Evolutionary conservation across 2,888 invertebrate species (phyloP).

Genomic region (Clusia tigrina): DNA sequence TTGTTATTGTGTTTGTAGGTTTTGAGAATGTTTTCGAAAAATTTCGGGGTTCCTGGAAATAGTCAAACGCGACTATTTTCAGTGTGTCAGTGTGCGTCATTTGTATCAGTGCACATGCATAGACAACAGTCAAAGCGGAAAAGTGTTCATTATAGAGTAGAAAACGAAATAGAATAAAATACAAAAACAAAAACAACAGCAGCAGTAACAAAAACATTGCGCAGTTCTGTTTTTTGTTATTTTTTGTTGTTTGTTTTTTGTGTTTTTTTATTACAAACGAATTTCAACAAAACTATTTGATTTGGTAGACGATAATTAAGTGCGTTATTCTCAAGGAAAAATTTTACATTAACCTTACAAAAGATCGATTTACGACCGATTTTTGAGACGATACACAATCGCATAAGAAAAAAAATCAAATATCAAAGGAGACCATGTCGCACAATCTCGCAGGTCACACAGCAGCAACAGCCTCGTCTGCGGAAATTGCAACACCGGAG

Average conservation of each 20-base stretch:
- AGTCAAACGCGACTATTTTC: conserved; percentile 54
- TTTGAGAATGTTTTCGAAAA: conserved; percentile 26
- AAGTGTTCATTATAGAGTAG: neutral
- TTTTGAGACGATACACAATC: neutral
- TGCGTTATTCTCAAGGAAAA: neutral
- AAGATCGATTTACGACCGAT: too few relatives aligned
- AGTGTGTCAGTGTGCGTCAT: conserved; percentile 59
- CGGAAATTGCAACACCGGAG: conserved; percentile 8
- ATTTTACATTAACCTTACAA: too few relatives aligned
- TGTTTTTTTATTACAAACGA: neutral
- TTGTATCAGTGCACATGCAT: conserved; percentile 45
- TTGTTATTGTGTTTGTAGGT: conserved; percentile 12
- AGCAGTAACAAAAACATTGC: conserved; percentile 12
- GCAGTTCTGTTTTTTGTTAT: too few relatives aligned
- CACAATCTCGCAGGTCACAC: too few relatives aligned
- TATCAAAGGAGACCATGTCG: neutral
- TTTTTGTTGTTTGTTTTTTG: too few relatives aligned
- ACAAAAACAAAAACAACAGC: too few relatives aligned
- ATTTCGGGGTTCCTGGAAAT: conserved; percentile 57
- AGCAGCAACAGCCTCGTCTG: neutral
- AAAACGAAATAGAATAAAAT: neutral
- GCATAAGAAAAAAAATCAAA: neutral
- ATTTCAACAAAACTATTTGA: too few relatives aligned
- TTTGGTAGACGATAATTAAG: neutral
- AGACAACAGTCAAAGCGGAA: neutral